These are phyloP conservation scores for Clivina fossor DNA, from an alignment of 2,888 invertebrate genomes.

Conservation along the genomic window DNA sequence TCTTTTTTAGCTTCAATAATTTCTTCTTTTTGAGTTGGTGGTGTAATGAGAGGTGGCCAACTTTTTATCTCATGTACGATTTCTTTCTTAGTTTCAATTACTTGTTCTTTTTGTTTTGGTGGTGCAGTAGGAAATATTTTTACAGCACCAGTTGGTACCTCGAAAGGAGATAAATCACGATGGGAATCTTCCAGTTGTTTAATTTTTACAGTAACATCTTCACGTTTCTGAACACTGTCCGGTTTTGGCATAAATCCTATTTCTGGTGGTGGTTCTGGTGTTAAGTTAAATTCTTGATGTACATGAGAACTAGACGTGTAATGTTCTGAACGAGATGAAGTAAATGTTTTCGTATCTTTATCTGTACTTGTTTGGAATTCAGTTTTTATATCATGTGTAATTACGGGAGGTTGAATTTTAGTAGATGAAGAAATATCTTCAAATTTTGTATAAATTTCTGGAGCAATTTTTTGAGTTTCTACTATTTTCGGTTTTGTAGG, in stretches of 20 bases:
- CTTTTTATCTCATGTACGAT: conserved; percentile 31
- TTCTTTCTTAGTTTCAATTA: conserved; percentile 31
- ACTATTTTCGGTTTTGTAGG: conserved; percentile 51
- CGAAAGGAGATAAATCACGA: conserved; percentile 54
- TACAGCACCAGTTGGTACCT: conserved; percentile 62
- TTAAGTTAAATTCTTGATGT: conserved; percentile 55
- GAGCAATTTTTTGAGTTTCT: conserved; percentile 46
- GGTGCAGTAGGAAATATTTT: conserved; percentile 54
- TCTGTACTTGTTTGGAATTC: conserved; percentile 22
- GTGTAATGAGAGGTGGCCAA: no score
- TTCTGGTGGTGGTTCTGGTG: conserved; percentile 72
- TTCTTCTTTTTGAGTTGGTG: no score
- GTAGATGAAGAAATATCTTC: conserved; percentile 46
- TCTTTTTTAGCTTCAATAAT: conserved; percentile 26
- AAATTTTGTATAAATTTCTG: conserved; percentile 53
- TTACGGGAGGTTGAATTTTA: conserved; percentile 23
- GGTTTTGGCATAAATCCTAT: conserved; percentile 63
- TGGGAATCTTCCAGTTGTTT: conserved; percentile 63
- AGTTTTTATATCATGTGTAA: conserved; percentile 21
- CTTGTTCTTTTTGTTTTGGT: conserved; percentile 37
- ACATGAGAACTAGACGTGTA: conserved; percentile 38
- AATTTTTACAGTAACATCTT: conserved; percentile 61
- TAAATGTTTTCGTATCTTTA: conserved; percentile 16
- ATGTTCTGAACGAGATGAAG: no score
- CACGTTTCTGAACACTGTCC: conserved; percentile 51